Conservation (phyloP, 2,113 vertebrate species). For the Grantiella picta region DNA sequence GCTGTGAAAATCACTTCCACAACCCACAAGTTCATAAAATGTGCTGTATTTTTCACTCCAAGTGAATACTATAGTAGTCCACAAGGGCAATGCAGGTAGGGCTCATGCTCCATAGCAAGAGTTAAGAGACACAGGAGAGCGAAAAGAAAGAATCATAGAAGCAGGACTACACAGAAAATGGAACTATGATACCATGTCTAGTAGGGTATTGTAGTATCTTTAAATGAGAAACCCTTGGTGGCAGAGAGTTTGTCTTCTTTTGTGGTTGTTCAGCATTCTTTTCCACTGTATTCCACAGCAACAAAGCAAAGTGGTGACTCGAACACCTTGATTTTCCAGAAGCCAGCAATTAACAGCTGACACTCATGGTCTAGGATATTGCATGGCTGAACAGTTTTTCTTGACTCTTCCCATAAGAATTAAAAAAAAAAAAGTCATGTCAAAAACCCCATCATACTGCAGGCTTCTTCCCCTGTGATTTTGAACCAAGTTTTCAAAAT, state of each 20-base stretch:
- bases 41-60: neutral
- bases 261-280: neutral
- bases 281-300: neutral
- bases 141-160: neutral
- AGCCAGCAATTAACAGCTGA: neutral
- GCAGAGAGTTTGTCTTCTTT: neutral
- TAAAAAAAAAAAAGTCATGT: neutral
- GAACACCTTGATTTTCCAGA: neutral
- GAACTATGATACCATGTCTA: neutral
- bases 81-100: neutral
- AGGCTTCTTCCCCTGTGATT: neutral
- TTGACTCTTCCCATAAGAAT: neutral
- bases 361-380: neutral
- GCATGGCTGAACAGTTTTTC: neutral
- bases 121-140: neutral
- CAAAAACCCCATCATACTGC: neutral
- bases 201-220: neutral
- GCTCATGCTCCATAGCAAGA: neutral
- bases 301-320: neutral
- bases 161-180: neutral
- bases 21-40: neutral
- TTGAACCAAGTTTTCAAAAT: neutral
- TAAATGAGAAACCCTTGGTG: neutral
- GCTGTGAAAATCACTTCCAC: conserved; percentile 50
- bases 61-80: neutral